These are phyloP conservation scores for Drosophila bocki DNA, from an alignment of 1,140 invertebrate species.

Conservation along the genomic window DNA sequence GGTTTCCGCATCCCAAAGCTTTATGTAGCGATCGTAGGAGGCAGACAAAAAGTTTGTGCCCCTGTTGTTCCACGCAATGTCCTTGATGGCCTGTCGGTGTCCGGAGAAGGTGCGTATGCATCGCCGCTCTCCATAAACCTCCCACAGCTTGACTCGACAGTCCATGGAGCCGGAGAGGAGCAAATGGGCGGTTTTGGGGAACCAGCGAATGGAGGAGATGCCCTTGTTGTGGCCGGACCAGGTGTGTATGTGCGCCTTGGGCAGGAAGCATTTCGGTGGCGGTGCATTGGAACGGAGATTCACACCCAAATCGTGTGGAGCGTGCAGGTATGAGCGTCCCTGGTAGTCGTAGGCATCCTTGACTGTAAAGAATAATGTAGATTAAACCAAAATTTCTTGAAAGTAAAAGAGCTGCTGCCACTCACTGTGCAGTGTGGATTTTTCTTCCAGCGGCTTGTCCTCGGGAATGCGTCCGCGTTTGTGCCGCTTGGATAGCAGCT, in stretches of 20 bases:
- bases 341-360: slow-evolving; percentile 98
- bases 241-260: slow-evolving; percentile 98
- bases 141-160: slow-evolving; percentile 98
- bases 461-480: slow-evolving; percentile 92
- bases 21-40: slow-evolving; percentile 96
- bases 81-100: slow-evolving; percentile 98
- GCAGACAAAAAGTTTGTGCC: slow-evolving; percentile 97
- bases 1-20: slow-evolving; percentile 99
- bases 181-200: slow-evolving; percentile 97
- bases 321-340: slow-evolving; percentile 96
- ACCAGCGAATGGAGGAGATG: slow-evolving; percentile 98
- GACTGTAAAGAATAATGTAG: slow-evolving; percentile 87
- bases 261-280: slow-evolving; percentile 98
- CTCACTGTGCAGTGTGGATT: slow-evolving; percentile 96
- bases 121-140: slow-evolving; percentile 97
- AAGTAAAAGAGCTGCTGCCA: neutral
- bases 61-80: slow-evolving; percentile 97
- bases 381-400: neutral
- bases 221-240: slow-evolving; percentile 99
- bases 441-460: slow-evolving; percentile 97
- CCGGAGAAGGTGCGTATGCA: slow-evolving; percentile 98
- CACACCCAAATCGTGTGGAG: slow-evolving; percentile 97
- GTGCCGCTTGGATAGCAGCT: slow-evolving; percentile 96
- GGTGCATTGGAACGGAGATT: slow-evolving; percentile 96
- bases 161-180: slow-evolving; percentile 99